Evolutionary conservation across 1,140 invertebrate species (phyloP).

Genomic region (Drosophila pandora): DNA sequence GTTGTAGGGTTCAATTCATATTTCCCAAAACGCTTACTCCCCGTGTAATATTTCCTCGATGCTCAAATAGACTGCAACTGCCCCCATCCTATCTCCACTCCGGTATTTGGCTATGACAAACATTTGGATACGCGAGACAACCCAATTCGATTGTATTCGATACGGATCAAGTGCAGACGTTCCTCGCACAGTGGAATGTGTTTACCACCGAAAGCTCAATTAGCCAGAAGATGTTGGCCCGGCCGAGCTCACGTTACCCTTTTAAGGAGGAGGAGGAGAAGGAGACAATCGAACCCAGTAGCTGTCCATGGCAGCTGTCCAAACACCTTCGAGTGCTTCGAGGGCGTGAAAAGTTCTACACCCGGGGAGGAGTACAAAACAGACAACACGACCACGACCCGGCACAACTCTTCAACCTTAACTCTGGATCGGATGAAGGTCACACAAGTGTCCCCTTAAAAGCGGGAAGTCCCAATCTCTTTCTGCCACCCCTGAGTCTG

Average conservation of each 20-base stretch:
- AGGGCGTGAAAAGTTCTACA: slow-evolving; percentile 31
- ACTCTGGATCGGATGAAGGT: slow-evolving; percentile 52
- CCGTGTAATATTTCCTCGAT: not conserved
- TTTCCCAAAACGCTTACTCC: slow-evolving; percentile 3
- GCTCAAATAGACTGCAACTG: slow-evolving; percentile 10
- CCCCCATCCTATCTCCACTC: slow-evolving; percentile 10
- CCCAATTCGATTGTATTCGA: slow-evolving; percentile 39
- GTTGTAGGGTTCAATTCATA: not conserved
- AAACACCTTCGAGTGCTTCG: slow-evolving; percentile 46
- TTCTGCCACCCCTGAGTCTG: slow-evolving; percentile 13
- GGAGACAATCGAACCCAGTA: slow-evolving; percentile 28
- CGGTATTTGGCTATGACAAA: slow-evolving; percentile 50
- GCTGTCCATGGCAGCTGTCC: slow-evolving; percentile 60
- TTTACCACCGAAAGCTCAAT: slow-evolving; percentile 58
- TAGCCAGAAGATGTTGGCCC: slow-evolving; percentile 40
- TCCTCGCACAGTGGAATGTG: slow-evolving; percentile 4
- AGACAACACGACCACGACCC: slow-evolving; percentile 8
- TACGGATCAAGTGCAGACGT: slow-evolving; percentile 65
- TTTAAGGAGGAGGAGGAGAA: not conserved
- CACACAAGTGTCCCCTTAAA: slow-evolving; percentile 44
- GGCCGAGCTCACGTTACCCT: slow-evolving; percentile 53
- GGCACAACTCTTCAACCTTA: slow-evolving; percentile 25
- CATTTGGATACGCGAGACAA: slow-evolving; percentile 55
- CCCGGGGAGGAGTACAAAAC: slow-evolving; percentile 8
- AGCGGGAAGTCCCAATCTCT: slow-evolving; percentile 41